Percentiles rank a stretch among this genome's conserved stretches.
phyloP scores from a whole-genome alignment of 2,113 vertebrate genomes.

The Polyodon spathula region DNA sequence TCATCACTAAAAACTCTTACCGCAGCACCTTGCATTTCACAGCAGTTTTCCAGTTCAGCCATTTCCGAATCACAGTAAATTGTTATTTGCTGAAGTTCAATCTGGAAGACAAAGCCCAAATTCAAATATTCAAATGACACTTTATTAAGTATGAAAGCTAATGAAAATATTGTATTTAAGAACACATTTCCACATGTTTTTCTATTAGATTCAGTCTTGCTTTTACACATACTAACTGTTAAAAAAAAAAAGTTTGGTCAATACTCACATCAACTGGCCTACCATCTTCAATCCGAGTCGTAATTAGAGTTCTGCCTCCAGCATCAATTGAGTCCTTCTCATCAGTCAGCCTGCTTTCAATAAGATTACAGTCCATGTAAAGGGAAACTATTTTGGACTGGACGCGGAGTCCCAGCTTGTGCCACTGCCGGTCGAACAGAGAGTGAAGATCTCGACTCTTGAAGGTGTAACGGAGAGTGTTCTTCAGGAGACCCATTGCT shows the following conservation, averaged over 20 bases:
- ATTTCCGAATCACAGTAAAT: slow-evolving; percentile 79
- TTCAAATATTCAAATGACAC: slow-evolving; percentile 5
- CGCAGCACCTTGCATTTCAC: slow-evolving; percentile 63
- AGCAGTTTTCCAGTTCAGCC: slow-evolving; percentile 71
- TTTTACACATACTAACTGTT: too few relatives aligned
- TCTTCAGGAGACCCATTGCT: slow-evolving; percentile 57
- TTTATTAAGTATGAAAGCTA: too few relatives aligned
- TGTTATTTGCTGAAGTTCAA: slow-evolving; percentile 78
- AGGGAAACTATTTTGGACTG: slow-evolving; percentile 67
- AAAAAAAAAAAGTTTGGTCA: too few relatives aligned
- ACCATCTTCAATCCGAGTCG: slow-evolving; percentile 71
- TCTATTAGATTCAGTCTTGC: too few relatives aligned
- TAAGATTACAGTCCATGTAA: slow-evolving; percentile 83
- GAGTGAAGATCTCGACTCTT: slow-evolving; percentile 78
- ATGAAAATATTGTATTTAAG: too few relatives aligned
- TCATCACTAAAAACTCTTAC: slow-evolving; percentile 49
- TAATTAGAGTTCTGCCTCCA: slow-evolving; percentile 71
- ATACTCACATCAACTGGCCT: slow-evolving; percentile 85
- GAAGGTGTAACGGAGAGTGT: slow-evolving; percentile 70
- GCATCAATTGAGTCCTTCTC: slow-evolving; percentile 57
- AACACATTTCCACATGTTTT: too few relatives aligned
- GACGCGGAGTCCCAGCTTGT: slow-evolving; percentile 79
- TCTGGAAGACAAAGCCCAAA: slow-evolving; percentile 46
- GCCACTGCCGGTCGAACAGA: slow-evolving; percentile 93
- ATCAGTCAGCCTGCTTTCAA: slow-evolving; percentile 68